A percentile compares a stretch with the other conserved stretches of the same genome.
These are phyloP conservation scores for Forbesichthys agassizii DNA, from an alignment of 2,113 vertebrate species.

Conservation along the genomic window DNA sequence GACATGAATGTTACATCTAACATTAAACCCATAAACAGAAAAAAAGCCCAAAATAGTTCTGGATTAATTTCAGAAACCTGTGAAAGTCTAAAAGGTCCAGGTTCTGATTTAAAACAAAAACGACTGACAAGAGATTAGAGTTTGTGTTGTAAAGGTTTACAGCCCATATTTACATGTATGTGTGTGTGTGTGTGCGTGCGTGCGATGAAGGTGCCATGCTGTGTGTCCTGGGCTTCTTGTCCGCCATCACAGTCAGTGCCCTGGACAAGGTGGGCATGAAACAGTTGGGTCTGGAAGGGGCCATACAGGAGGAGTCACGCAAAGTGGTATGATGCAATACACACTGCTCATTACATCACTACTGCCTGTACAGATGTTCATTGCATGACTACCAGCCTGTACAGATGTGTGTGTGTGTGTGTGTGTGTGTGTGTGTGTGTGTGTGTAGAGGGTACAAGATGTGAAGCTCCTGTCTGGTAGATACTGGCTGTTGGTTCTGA, in stretches of 20 bases:
- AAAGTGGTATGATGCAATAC: constrained; percentile 73
- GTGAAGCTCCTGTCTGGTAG: constrained; percentile 68
- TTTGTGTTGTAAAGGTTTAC: no score
- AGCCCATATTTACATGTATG: no score
- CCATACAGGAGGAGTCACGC: constrained; percentile 79
- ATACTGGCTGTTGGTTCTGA: constrained; percentile 83
- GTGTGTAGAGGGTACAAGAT: constrained; percentile 77
- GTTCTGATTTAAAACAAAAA: no score
- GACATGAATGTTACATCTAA: no score
- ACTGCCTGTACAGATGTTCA: no score
- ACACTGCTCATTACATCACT: neutral
- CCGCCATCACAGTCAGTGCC: constrained; percentile 73
- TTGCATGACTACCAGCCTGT: neutral
- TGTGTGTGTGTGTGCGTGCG: no score
- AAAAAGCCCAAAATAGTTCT: no score
- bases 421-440: constrained; percentile 32
- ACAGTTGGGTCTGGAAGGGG: constrained; percentile 78
- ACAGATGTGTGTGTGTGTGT: constrained; percentile 23
- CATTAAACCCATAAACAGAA: no score
- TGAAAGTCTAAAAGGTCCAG: no score
- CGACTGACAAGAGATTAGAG: no score
- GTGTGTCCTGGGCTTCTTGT: constrained; percentile 77
- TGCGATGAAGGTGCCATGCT: constrained; percentile 71
- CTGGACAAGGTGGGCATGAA: constrained; percentile 81
- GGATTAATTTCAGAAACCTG: no score